Conservation (phyloP, 2,888 invertebrate genomes). For the Cremastinae sp. region DNA sequence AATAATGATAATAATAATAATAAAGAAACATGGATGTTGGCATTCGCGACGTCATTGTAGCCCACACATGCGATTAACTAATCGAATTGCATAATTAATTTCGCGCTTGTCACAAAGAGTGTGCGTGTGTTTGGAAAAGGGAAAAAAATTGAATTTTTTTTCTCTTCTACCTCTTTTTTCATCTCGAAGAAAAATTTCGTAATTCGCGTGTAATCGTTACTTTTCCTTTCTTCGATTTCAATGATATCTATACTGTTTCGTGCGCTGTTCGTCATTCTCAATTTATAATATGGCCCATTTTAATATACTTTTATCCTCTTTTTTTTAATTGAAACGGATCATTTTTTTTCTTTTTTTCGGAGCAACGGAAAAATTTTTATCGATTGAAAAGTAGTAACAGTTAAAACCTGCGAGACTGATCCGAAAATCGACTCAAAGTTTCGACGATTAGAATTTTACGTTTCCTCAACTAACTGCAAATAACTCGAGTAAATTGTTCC, state of each 20-base stretch:
- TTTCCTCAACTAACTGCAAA: no score
- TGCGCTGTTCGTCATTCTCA: slow-evolving; percentile 1
- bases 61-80: slow-evolving; percentile 30
- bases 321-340: background rate
- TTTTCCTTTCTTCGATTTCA: slow-evolving; percentile 29
- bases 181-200: background rate
- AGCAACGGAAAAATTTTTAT: background rate
- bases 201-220: slow-evolving; percentile 23
- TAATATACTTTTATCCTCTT: background rate
- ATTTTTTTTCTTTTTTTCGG: background rate
- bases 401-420: no score
- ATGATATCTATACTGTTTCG: slow-evolving; percentile 35
- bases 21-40: slow-evolving; percentile 14
- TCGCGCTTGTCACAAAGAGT: slow-evolving; percentile 25
- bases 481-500: no score
- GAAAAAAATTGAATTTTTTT: slow-evolving; percentile 9
- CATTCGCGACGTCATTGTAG: slow-evolving; percentile 31
- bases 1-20: background rate
- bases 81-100: slow-evolving; percentile 20
- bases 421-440: no score
- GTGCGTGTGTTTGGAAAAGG: slow-evolving; percentile 20
- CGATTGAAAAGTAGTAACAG: no score
- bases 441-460: no score
- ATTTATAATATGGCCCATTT: background rate
- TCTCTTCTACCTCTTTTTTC: slow-evolving; percentile 12